Percentiles rank a stretch among this genome's conserved stretches.
phyloP scores from a whole-genome alignment of 2,888 invertebrate genomes.

The Emmelina monodactyla region DNA sequence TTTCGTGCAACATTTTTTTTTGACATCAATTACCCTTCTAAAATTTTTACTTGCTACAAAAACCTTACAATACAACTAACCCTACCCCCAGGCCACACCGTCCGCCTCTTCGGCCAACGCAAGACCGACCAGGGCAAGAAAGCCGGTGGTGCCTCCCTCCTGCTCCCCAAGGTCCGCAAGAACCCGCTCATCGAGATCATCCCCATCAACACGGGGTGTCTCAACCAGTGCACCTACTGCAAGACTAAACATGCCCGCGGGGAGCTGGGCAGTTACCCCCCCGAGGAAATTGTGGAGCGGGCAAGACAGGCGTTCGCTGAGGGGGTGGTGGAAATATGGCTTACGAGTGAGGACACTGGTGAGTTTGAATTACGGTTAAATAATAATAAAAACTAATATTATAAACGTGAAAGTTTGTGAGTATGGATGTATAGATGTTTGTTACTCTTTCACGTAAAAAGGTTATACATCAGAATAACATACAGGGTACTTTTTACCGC shows the following conservation, averaged over 20 bases:
- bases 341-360: slow-evolving; percentile 98
- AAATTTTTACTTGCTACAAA: too few relatives aligned
- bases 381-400: too few relatives aligned
- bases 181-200: slow-evolving; percentile 98
- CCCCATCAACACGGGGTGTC: slow-evolving; percentile 93
- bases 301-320: slow-evolving; percentile 88
- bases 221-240: slow-evolving; percentile 99
- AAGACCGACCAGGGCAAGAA: slow-evolving; percentile 82
- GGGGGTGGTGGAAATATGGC: slow-evolving; percentile 96
- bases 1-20: too few relatives aligned
- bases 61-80: too few relatives aligned
- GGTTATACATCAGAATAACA: too few relatives aligned
- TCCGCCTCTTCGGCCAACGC: slow-evolving; percentile 77
- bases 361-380: slow-evolving; percentile 8
- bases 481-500: too few relatives aligned
- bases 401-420: too few relatives aligned
- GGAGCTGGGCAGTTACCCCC: slow-evolving; percentile 92
- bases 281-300: slow-evolving; percentile 87
- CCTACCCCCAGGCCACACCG: slow-evolving; percentile 76
- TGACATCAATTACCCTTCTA: too few relatives aligned
- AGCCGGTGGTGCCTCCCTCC: slow-evolving; percentile 85
- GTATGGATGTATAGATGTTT: too few relatives aligned
- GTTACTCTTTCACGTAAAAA: too few relatives aligned
- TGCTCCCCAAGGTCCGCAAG: slow-evolving; percentile 92
- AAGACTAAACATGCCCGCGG: slow-evolving; percentile 98